A percentile compares a stretch with the other conserved stretches of the same genome.
phyloP scores from a whole-genome alignment of 2,888 invertebrate genomes.

The Eristalinus sepulchralis region DNA sequence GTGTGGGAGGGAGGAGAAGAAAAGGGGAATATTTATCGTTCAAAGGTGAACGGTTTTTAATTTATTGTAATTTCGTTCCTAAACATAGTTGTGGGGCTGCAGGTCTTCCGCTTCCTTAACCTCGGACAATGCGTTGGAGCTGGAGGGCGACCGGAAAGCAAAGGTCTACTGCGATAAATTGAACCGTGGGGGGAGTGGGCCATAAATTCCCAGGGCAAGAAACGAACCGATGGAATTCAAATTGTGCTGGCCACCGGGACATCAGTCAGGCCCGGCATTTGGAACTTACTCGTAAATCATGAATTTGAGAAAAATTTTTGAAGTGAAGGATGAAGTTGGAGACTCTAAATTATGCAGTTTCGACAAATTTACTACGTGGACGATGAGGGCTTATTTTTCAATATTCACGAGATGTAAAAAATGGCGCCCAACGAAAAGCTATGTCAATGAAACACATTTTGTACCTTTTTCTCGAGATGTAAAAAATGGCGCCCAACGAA shows the following conservation, averaged over 20 bases:
- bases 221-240: background rate
- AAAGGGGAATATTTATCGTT: conserved; percentile 43
- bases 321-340: too few species aligned
- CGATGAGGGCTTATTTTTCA: too few species aligned
- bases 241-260: background rate
- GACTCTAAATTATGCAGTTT: too few species aligned
- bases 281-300: background rate
- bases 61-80: conserved; percentile 49
- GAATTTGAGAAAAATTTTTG: background rate
- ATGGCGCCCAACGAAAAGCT: too few species aligned
- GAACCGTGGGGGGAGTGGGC: background rate
- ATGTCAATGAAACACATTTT: too few species aligned
- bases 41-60: conserved; percentile 61
- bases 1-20: background rate
- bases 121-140: conserved; percentile 37
- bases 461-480: too few species aligned
- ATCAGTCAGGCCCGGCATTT: background rate
- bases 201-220: background rate
- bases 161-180: conserved; percentile 20
- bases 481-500: too few species aligned
- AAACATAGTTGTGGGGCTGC: background rate
- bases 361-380: too few species aligned
- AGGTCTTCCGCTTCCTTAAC: conserved; percentile 31
- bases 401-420: too few species aligned
- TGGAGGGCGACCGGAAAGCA: conserved; percentile 8